phyloP scores from a whole-genome alignment of 2,888 invertebrate genomes.

The Tipula confusa region DNA sequence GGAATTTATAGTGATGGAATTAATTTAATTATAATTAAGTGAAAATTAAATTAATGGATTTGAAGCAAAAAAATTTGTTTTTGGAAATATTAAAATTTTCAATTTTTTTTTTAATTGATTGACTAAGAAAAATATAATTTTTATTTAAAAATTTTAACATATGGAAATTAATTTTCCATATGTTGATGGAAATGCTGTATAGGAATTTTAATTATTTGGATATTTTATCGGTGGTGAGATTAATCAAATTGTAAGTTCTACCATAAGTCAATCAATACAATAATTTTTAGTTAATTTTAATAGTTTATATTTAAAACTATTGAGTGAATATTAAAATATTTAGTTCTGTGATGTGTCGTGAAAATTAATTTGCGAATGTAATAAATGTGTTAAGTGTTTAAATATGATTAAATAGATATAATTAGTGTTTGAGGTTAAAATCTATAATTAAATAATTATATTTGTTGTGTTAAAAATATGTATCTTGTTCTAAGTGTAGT shows the following conservation, averaged over 20 bases:
- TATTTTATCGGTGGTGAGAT: neutral
- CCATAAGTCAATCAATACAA: neutral
- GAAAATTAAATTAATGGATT: constrained; percentile 1
- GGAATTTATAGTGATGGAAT: neutral
- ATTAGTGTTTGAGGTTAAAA: neutral
- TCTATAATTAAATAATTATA: neutral
- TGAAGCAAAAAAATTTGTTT: neutral
- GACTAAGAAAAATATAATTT: neutral
- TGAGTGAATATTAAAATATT: neutral
- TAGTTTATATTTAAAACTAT: neutral
- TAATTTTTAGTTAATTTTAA: neutral
- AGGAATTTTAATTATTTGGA: neutral
- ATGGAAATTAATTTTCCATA: neutral
- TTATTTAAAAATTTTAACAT: neutral
- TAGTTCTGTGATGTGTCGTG: constrained; percentile 3
- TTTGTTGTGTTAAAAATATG: neutral
- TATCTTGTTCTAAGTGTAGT: neutral
- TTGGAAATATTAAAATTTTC: neutral
- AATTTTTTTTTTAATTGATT: neutral
- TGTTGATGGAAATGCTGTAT: neutral
- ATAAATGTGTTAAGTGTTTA: neutral
- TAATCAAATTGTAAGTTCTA: neutral
- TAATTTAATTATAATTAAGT: neutral
- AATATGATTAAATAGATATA: neutral
- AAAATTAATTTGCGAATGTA: neutral